Evolutionary conservation across 1,140 invertebrate genomes (phyloP).

Genomic region (Caenorhabditis brenneri): DNA sequence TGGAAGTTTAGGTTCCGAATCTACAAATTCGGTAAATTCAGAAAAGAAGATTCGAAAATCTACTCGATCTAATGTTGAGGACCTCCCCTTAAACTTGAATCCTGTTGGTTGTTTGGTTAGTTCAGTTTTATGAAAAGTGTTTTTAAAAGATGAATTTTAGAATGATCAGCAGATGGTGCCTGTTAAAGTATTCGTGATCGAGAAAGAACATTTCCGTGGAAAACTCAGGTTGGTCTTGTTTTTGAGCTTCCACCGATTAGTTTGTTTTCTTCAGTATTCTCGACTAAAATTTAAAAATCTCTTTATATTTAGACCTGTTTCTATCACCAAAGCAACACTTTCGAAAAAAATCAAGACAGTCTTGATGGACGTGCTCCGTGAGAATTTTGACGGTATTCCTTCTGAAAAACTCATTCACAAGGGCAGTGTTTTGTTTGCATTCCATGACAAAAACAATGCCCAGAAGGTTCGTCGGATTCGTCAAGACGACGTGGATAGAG

Average conservation of each 20-base stretch:
- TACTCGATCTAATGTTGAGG: background rate
- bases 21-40: background rate
- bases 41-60: background rate
- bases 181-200: background rate
- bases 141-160: background rate
- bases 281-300: no score
- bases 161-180: background rate
- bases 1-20: background rate
- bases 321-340: background rate
- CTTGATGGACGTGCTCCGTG: background rate
- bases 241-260: no score
- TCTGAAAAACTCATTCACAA: background rate
- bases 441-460: background rate
- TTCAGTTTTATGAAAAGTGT: background rate
- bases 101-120: background rate
- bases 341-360: background rate
- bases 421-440: background rate
- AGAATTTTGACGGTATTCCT: background rate
- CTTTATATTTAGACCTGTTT: background rate
- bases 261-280: no score
- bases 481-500: background rate
- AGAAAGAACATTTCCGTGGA: background rate
- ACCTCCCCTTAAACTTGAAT: background rate
- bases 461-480: conserved; percentile 17
- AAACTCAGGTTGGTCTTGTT: background rate